Conservation (phyloP, 30 jellyfish, hydroid and myxozoan genomes). For the Rhopilema esculentum region DNA sequence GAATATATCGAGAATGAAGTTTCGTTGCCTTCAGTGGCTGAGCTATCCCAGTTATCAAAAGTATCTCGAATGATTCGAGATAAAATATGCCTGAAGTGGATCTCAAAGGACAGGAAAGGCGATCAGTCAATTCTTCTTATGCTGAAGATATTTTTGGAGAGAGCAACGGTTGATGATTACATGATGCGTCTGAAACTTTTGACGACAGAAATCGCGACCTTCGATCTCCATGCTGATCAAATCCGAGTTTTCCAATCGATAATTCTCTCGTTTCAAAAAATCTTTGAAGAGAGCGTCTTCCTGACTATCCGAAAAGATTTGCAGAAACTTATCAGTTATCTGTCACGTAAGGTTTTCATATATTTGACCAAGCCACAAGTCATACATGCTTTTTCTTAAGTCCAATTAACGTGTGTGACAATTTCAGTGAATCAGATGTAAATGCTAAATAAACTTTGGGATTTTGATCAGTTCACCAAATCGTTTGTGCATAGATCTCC, state of each 20-base stretch:
- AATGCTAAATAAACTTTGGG: no score
- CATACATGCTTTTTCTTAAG: no score
- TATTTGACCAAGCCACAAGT: no score
- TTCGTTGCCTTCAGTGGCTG: constrained; percentile 32
- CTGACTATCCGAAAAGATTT: constrained; percentile 1
- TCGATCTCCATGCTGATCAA: no score
- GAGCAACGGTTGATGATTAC: constrained; percentile 32
- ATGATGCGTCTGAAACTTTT: constrained; percentile 3
- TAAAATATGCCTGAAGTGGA: background rate
- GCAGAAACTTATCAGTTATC: background rate
- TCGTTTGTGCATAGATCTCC: no score
- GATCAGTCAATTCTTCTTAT: background rate
- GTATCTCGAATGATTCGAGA: constrained; percentile 35
- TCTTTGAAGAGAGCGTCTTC: background rate
- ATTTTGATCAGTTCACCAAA: no score
- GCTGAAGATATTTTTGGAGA: constrained; percentile 28
- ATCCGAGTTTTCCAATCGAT: background rate
- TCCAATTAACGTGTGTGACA: no score
- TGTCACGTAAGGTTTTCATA: background rate
- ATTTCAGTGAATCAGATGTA: no score
- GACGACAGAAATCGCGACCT: background rate
- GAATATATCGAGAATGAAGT: background rate
- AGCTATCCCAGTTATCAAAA: constrained; percentile 22
- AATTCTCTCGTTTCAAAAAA: background rate
- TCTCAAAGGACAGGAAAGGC: background rate